These are phyloP conservation scores for Fragum fragum DNA, from an alignment of 2,888 invertebrate genomes.

Conservation along the genomic window DNA sequence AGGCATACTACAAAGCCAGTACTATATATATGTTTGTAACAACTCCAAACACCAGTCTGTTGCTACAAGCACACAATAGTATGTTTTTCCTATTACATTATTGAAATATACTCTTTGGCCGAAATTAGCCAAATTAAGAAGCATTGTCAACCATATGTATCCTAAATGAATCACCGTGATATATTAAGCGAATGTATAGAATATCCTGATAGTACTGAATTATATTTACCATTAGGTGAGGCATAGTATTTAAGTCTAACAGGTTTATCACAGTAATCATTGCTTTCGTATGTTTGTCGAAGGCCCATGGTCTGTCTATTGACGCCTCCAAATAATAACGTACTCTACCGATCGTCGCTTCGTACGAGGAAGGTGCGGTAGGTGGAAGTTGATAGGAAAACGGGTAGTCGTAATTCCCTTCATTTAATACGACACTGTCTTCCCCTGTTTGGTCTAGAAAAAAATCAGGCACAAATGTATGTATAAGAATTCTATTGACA, in stretches of 20 bases:
- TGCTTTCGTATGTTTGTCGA: constrained; percentile 93
- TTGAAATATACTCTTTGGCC: too few species aligned
- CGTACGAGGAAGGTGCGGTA: constrained; percentile 75
- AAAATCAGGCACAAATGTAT: too few species aligned
- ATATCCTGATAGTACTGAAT: neutral
- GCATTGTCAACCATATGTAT: too few species aligned
- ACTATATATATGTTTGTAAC: too few species aligned
- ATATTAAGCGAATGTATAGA: too few species aligned
- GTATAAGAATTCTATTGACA: too few species aligned
- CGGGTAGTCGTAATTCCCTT: constrained; percentile 92
- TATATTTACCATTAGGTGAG: constrained; percentile 72
- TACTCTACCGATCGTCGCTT: constrained; percentile 89
- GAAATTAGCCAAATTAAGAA: too few species aligned
- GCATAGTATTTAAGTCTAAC: constrained; percentile 91
- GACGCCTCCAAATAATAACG: constrained; percentile 93
- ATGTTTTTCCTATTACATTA: too few species aligned
- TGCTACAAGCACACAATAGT: too few species aligned
- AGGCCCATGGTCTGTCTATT: constrained; percentile 94
- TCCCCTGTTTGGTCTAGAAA: constrained; percentile 36
- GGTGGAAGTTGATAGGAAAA: constrained; percentile 92
- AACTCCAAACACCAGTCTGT: too few species aligned
- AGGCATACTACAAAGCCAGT: too few species aligned
- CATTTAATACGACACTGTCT: constrained; percentile 87
- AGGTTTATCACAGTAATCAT: constrained; percentile 93
- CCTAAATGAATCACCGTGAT: too few species aligned